These are phyloP conservation scores for Xerus rutilus DNA, from an alignment of 2,797 vertebrate genomes.

Conservation along the genomic window DNA sequence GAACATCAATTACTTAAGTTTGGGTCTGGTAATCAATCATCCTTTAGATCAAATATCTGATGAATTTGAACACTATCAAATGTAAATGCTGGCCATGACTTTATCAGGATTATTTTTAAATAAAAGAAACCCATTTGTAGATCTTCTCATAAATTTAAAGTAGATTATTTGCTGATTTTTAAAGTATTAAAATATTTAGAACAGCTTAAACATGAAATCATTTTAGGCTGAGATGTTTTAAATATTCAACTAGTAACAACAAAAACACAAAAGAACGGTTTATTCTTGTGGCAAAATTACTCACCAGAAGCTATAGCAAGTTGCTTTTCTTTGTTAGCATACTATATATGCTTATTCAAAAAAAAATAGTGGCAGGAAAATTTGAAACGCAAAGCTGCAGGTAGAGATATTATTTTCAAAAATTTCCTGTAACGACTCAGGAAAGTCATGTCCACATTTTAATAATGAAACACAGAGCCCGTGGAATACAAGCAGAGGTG, in stretches of 20 bases:
- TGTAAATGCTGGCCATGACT: neutral
- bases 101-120: neutral
- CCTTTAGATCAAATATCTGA: neutral
- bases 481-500: too few relatives aligned
- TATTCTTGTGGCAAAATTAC: neutral
- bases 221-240: neutral
- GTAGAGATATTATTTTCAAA: neutral
- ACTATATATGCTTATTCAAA: neutral
- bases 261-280: neutral
- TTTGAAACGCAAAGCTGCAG: neutral
- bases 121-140: neutral
- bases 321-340: neutral
- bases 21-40: neutral
- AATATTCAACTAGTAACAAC: neutral
- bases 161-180: neutral
- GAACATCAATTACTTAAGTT: neutral
- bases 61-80: neutral
- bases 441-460: neutral
- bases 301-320: neutral
- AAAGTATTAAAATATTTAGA: neutral
- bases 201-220: neutral
- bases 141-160: neutral
- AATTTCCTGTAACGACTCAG: neutral
- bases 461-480: neutral
- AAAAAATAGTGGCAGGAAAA: neutral